Base-by-base conservation (phyloP, 2,113 vertebrate species). In the Sinosuthora webbiana region DNA sequence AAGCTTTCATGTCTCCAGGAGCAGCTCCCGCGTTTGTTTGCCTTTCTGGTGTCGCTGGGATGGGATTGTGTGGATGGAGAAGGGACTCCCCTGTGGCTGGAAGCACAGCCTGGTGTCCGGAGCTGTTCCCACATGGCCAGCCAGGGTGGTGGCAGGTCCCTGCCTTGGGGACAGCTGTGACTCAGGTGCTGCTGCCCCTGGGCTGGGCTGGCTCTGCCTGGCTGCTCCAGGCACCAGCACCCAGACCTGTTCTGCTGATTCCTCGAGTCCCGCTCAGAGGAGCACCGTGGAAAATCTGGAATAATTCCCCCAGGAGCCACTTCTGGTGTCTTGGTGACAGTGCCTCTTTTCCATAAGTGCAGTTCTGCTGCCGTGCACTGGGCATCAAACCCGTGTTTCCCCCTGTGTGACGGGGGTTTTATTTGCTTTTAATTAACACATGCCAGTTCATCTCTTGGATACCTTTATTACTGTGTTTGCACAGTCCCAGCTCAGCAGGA, bases 161-260 rank as follows among this genome's bases (percentile, higher is more conserved):
- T 55, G 10, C 49, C 42, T 3, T 21, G 81, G 53, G 83, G 41
- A 49, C 49, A 41, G 69, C 5, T 10, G 41, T 57, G 71, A 67
- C 74, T 70, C 55, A 25, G 56, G 52, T 56, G 68, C 60, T 90
- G 81, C 49, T 2, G 31, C 55, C 53, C 53, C 10, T 10, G 21
- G 19, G 24, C 42, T 53, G 69, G 37, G 53, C 50, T 62, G 73
- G 24, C 63, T 60, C 50, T 83, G 15, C 30, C 23, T 9, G 60
- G 9, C 3, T 0, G 13, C 68, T 18, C 41, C 31, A 21, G 39
- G 74, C 35, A 21, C 3, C 0, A 0, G 15, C 57, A 1, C 42
- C 83, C 87, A 21, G 78, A 84, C 65, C 70, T 35, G 50, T 50
- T 62, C 76, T 87, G 80, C 76, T 39, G 5, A 31, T 28, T 8